A percentile compares a stretch with the other conserved stretches of the same genome.
Conservation (phyloP, 2,113 vertebrate species). For the Pteronura brasiliensis region DNA sequence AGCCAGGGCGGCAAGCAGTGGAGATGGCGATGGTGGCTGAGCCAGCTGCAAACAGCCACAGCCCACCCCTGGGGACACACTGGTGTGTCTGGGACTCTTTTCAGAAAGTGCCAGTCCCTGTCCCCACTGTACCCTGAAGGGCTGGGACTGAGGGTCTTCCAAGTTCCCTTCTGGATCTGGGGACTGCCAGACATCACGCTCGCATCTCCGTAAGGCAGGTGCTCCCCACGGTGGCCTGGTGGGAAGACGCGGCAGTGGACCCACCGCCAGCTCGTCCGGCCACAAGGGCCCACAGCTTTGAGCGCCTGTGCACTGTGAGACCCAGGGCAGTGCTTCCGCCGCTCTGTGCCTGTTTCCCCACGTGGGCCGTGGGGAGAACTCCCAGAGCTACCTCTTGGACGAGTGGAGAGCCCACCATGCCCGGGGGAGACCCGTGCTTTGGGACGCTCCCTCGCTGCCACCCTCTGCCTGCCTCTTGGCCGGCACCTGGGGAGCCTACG, state of each 20-base stretch:
- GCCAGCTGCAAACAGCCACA: no score
- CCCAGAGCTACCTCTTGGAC: constrained; percentile 42
- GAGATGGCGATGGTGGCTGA: not conserved
- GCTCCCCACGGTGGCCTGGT: accelerated
- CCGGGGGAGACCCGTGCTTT: not conserved
- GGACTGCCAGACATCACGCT: no score
- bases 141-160: not conserved
- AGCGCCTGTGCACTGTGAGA: not conserved
- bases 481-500: no score
- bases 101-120: not conserved
- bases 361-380: not conserved
- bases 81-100: accelerated
- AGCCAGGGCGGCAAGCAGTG: no score
- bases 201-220: accelerated
- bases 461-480: no score
- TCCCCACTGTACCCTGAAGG: not conserved
- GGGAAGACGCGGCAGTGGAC: accelerated
- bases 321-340: not conserved
- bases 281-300: not conserved
- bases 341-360: constrained; percentile 27
- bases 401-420: not conserved
- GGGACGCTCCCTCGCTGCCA: no score
- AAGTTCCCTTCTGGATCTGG: not conserved
- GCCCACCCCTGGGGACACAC: not conserved
- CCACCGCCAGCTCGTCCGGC: not conserved